A percentile compares a stretch with the other conserved stretches of the same genome.
These are phyloP conservation scores for Diaperis boleti DNA, from an alignment of 2,888 invertebrate genomes.

Conservation along the genomic window DNA sequence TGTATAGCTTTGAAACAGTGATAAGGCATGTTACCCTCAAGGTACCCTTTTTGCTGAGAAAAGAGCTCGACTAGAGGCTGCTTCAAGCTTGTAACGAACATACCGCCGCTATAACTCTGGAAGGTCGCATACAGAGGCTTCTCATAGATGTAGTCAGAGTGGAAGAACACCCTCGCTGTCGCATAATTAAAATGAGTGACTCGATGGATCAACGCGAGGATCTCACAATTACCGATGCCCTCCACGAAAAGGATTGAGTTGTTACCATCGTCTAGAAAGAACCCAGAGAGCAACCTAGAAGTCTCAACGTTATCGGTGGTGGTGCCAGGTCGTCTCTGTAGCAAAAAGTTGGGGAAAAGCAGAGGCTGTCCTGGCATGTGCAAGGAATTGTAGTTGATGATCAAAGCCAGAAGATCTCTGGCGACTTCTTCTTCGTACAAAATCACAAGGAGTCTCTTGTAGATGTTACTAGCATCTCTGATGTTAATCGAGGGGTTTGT, in stretches of 20 bases:
- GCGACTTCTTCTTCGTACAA: constrained; percentile 43
- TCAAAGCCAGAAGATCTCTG: not conserved
- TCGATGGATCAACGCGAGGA: constrained; percentile 51
- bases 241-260: constrained; percentile 52
- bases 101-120: constrained; percentile 47
- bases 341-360: not conserved
- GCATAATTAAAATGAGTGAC: constrained; percentile 40
- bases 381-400: not conserved
- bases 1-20: constrained; percentile 58
- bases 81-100: constrained; percentile 54
- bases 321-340: not conserved
- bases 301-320: too few relatives aligned
- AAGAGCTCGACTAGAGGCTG: constrained; percentile 56
- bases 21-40: constrained; percentile 56
- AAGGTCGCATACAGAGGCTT: constrained; percentile 56
- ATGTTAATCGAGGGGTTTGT: constrained; percentile 49
- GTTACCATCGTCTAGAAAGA: constrained; percentile 53
- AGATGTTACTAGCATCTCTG: constrained; percentile 45
- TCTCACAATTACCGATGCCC: constrained; percentile 52
- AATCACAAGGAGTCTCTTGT: constrained; percentile 51
- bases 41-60: constrained; percentile 50
- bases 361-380: not conserved
- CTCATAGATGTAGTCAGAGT: constrained; percentile 58
- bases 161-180: constrained; percentile 55
- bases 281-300: too few relatives aligned